Percentiles rank a stretch among this genome's conserved stretches.
phyloP scores from a whole-genome alignment of 2,113 vertebrate species.

The Coptodon rendalli region DNA sequence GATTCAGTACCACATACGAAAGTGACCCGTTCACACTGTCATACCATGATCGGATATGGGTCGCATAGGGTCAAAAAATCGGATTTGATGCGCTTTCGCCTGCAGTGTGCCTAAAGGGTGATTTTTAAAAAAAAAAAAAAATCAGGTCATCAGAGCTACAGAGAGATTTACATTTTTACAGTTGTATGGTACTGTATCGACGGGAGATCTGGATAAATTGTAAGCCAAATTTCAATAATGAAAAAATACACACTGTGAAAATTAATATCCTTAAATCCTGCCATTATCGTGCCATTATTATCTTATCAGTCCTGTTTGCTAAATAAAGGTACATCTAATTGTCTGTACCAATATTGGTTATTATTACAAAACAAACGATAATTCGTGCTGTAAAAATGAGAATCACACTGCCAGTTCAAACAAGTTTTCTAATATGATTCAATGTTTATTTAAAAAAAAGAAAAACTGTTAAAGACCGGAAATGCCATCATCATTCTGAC shows the following conservation, averaged over 20 bases:
- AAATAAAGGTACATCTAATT: background rate
- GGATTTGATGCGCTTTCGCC: too few relatives aligned
- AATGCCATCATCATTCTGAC: background rate
- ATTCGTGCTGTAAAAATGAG: background rate
- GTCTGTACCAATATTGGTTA: background rate
- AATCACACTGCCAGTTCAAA: background rate
- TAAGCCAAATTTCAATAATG: background rate
- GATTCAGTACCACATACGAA: too few relatives aligned
- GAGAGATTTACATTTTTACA: background rate
- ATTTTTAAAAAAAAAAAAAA: background rate
- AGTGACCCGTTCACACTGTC: too few relatives aligned
- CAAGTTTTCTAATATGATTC: background rate
- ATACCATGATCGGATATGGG: too few relatives aligned
- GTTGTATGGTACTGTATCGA: background rate
- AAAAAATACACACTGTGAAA: background rate
- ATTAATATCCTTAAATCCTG: background rate
- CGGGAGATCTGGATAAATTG: background rate
- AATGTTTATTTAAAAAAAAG: too few relatives aligned
- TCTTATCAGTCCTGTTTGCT: background rate
- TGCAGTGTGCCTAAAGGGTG: background rate
- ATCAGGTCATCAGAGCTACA: background rate
- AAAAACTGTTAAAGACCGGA: background rate
- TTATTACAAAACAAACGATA: background rate
- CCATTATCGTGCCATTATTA: background rate
- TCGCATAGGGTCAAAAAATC: too few relatives aligned